These are phyloP conservation scores for Takifugu bimaculatus DNA, from an alignment of 2,113 vertebrate species.

Conservation along the genomic window DNA sequence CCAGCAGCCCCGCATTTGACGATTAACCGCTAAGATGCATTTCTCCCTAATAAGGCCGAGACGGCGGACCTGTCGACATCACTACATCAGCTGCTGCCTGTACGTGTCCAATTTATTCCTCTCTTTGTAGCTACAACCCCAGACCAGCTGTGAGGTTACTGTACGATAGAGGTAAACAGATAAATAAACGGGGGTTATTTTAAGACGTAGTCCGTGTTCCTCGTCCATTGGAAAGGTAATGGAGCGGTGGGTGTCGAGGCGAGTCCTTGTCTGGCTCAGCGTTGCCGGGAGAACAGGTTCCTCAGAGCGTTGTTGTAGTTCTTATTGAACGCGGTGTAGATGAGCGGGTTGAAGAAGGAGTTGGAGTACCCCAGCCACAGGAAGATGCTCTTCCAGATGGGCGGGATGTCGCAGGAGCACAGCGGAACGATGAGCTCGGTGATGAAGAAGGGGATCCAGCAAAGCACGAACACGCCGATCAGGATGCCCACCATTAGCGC, in stretches of 20 bases:
- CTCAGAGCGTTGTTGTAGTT: slow-evolving; percentile 95
- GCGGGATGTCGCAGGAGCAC: slow-evolving; percentile 86
- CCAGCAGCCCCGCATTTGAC: slow-evolving; percentile 11
- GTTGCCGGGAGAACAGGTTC: slow-evolving; percentile 87
- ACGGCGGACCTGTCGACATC: slow-evolving; percentile 1
- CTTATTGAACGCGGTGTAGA: slow-evolving; percentile 97
- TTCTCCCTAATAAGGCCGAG: slow-evolving; percentile 21
- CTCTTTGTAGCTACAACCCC: slow-evolving; percentile 10
- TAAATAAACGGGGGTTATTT: slow-evolving; percentile 16
- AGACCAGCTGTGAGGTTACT: slow-evolving; percentile 32
- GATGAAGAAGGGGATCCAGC: slow-evolving; percentile 97
- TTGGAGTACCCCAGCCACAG: slow-evolving; percentile 98
- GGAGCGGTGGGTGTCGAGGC: slow-evolving; percentile 16
- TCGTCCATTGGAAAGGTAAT: slow-evolving; percentile 19
- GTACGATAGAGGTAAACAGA: slow-evolving; percentile 10
- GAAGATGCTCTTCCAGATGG: slow-evolving; percentile 95
- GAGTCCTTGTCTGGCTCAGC: slow-evolving; percentile 51
- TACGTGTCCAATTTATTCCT: slow-evolving; percentile 11
- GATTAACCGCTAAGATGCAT: slow-evolving; percentile 21
- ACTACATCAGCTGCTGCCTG: background rate
- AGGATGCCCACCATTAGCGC: slow-evolving; percentile 95
- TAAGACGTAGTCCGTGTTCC: slow-evolving; percentile 15
- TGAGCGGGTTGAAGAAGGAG: slow-evolving; percentile 97
- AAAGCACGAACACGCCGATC: slow-evolving; percentile 92
- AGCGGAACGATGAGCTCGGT: slow-evolving; percentile 89